These are phyloP conservation scores for Mustela erminea DNA, from an alignment of 2,797 vertebrate genomes.

Conservation along the genomic window DNA sequence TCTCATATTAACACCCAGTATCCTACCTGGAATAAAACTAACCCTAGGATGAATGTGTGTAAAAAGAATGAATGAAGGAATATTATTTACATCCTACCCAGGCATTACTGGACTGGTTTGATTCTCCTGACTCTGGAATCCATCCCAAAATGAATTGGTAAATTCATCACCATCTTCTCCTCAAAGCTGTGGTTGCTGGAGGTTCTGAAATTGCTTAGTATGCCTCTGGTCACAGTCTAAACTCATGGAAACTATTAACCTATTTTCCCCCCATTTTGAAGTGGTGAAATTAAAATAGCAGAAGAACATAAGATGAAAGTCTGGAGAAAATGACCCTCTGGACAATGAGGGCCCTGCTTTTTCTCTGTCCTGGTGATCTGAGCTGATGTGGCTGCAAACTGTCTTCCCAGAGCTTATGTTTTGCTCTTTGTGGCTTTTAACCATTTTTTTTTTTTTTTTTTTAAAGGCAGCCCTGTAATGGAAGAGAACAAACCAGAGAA, in stretches of 20 bases:
- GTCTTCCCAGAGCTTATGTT: conserved; percentile 59
- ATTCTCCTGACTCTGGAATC: conserved; percentile 1
- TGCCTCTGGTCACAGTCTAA: conserved; percentile 72
- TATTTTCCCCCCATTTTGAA: conserved; percentile 68
- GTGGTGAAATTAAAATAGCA: conserved; percentile 76
- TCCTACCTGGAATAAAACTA: conserved; percentile 1
- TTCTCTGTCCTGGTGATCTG: conserved; percentile 16
- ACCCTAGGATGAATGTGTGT: not conserved
- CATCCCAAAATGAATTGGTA: conserved; percentile 52
- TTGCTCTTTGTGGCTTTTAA: conserved; percentile 69
- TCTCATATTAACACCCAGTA: not conserved
- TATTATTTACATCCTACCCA: not conserved
- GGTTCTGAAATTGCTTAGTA: conserved; percentile 65
- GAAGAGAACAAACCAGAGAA: conserved; percentile 76
- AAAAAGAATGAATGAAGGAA: conserved; percentile 56
- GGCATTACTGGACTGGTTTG: not conserved
- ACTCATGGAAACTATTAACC: conserved; percentile 77
- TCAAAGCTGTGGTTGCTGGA: conserved; percentile 33
- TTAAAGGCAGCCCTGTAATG: conserved; percentile 26
- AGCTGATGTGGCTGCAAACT: conserved; percentile 66
- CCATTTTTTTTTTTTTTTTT: conserved; percentile 7
- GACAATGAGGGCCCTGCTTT: conserved; percentile 46
- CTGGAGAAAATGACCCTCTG: not conserved
- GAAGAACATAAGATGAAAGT: conserved; percentile 5
- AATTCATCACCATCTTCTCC: conserved; percentile 51